These are phyloP conservation scores for Holothuria glaberrima DNA, from an alignment of 35 echinoderm and acorn worm genomes.

Conservation along the genomic window DNA sequence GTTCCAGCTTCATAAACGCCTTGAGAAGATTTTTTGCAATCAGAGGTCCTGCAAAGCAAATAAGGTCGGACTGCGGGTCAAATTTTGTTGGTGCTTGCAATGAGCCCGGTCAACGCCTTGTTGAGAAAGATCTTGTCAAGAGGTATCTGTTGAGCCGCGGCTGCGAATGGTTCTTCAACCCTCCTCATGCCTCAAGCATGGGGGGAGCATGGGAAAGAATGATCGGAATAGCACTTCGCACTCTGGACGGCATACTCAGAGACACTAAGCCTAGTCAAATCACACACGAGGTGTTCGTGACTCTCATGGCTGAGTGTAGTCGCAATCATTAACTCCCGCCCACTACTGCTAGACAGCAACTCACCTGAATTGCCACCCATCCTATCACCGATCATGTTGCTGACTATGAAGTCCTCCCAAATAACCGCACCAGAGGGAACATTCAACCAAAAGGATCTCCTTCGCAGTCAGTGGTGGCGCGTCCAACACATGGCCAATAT, in stretches of 20 bases:
- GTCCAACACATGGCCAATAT: conserved; percentile 63
- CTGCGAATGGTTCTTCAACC: conserved; percentile 59
- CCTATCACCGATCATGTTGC: conserved; percentile 64
- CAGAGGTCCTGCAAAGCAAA: conserved; percentile 54
- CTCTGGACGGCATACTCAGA: conserved; percentile 55
- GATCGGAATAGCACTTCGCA: conserved; percentile 60
- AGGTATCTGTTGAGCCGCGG: conserved; percentile 40
- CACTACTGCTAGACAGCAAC: conserved; percentile 41
- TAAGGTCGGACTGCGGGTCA: conserved; percentile 65
- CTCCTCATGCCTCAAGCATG: conserved; percentile 58
- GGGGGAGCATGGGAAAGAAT: conserved; percentile 64
- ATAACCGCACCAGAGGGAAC: conserved; percentile 54
- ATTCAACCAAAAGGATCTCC: conserved; percentile 58
- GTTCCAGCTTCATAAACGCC: conserved; percentile 69
- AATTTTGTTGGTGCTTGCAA: conserved; percentile 71
- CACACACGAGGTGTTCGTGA: conserved; percentile 59
- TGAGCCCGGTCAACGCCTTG: conserved; percentile 42
- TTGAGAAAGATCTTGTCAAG: conserved; percentile 43
- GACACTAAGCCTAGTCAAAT: conserved; percentile 71
- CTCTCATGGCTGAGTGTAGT: conserved; percentile 65
- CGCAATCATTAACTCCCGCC: conserved; percentile 59
- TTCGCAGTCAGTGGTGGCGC: conserved; percentile 52
- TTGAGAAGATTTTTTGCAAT: conserved; percentile 67
- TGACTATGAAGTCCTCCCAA: conserved; percentile 67
- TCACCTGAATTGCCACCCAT: conserved; percentile 58